Base-by-base conservation (phyloP, 2,797 vertebrate genomes). In the Squalus acanthias region DNA sequence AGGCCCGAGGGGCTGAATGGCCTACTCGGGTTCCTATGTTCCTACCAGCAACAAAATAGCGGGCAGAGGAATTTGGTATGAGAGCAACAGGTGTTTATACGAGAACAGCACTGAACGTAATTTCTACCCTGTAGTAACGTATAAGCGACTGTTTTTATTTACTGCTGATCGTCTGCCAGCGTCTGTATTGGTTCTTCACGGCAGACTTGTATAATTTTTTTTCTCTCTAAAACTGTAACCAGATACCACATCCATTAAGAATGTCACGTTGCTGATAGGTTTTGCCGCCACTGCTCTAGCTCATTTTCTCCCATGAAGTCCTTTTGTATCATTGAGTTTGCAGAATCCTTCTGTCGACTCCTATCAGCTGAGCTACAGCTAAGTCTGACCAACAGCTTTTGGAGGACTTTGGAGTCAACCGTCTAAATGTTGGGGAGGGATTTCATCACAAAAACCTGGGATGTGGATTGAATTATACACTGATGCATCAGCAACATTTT, bases 121-220 rank as follows among this genome's bases (percentile, higher is more conserved):
- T 33, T 92, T 65, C 89, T 22, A n/a, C n/a, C n/a, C 33, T 65
- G 89, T 33, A 39, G 65, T 20, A 67, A 67, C n/a, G 24, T 65
- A 33, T 20, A 92, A 50, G 39, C 12, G 69, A 39, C 67, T 74
- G 26, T 74, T 95, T 74, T 95, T 95, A 95, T 76, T 95, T 74
- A 46, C 70, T 95, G 67, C 69, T 50, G 69, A 33, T n/a, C 33
- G 5, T n/a, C 13, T 76, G 94, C 50, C 94, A 57, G 50, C 26
- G 0, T 72, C 63, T 93, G n/a, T 46, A 24, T 93, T 69, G 82
- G 67, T 46, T 93, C 70, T 95, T 95, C 94, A 46, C 70, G 9
- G 29, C 70, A 76, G 94, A 95, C 46, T 20, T 74, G 46, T 57
- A 9, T 46, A 3, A 76, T 76, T 29, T 60, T 20, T 57, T n/a